A percentile compares a stretch with the other conserved stretches of the same genome.
Evolutionary conservation across 2,888 invertebrate genomes (phyloP).

Genomic region (Euzophera pinguis): DNA sequence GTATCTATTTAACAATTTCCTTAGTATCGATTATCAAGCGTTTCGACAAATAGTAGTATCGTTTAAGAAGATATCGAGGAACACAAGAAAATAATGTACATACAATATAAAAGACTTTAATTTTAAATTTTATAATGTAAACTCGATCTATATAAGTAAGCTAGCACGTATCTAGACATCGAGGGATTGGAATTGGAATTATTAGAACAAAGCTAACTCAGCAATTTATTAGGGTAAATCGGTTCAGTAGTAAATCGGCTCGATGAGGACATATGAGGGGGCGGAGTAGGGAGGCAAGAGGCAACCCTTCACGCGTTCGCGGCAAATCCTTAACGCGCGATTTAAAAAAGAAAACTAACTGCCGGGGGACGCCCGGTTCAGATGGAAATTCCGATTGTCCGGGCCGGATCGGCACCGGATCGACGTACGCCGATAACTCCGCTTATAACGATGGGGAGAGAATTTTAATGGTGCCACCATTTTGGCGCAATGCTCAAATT

Average conservation of each 20-base stretch:
- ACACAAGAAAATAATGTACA: too few relatives aligned
- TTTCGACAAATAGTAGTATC: too few relatives aligned
- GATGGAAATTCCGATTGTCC: constrained; percentile 77
- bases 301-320: constrained; percentile 75
- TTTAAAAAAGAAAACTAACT: constrained; percentile 79
- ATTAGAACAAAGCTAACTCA: constrained; percentile 36
- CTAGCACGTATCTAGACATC: background rate
- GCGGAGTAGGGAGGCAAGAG: constrained; percentile 45
- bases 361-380: constrained; percentile 54
- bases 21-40: too few relatives aligned
- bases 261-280: constrained; percentile 67
- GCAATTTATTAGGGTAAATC: constrained; percentile 46
- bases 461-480: constrained; percentile 79
- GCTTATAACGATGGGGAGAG: constrained; percentile 78
- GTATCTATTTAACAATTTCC: too few relatives aligned
- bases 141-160: background rate
- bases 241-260: constrained; percentile 46
- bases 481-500: constrained; percentile 80
- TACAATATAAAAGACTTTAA: too few relatives aligned
- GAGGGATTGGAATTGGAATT: constrained; percentile 29
- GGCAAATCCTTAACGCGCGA: constrained; percentile 78
- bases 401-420: constrained; percentile 48
- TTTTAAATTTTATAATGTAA: too few relatives aligned
- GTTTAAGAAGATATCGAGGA: too few relatives aligned
- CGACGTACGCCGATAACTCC: constrained; percentile 70